Evolutionary conservation across 2,113 vertebrate species (phyloP).

Genomic region (Gyps fulvus): DNA sequence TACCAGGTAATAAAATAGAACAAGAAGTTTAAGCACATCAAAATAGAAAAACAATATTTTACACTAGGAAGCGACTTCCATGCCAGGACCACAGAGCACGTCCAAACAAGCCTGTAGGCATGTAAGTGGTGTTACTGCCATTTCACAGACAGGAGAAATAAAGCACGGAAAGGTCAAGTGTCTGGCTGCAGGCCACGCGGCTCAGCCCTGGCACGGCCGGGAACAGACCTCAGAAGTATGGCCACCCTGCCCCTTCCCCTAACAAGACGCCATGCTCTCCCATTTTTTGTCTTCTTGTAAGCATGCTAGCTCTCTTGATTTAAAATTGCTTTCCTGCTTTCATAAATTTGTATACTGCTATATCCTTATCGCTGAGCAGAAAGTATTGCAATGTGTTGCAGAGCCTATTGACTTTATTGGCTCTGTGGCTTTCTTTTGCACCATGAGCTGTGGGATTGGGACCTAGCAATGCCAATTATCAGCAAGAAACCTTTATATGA

Average conservation of each 20-base stretch:
- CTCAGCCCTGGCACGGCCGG: background rate
- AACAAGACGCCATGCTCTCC: background rate
- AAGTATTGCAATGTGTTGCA: background rate
- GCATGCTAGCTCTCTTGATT: background rate
- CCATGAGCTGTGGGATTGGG: background rate
- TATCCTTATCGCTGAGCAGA: background rate
- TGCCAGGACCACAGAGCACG: background rate
- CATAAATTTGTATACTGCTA: background rate
- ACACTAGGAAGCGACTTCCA: accelerated
- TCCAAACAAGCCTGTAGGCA: conserved; percentile 2
- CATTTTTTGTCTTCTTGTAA: background rate
- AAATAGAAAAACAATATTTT: background rate
- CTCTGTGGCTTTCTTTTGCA: background rate
- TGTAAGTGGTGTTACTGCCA: background rate
- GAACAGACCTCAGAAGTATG: background rate
- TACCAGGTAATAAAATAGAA: background rate
- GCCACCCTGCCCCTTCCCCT: background rate
- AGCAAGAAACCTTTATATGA: background rate
- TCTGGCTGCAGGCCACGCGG: background rate
- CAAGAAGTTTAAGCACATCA: background rate
- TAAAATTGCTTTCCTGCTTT: background rate
- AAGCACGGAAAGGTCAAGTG: conserved; percentile 28
- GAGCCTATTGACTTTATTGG: background rate
- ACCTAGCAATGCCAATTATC: background rate
- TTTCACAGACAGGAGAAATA: background rate